Conservation (phyloP, 2,888 invertebrate species). For the Uloborus plumipes region DNA sequence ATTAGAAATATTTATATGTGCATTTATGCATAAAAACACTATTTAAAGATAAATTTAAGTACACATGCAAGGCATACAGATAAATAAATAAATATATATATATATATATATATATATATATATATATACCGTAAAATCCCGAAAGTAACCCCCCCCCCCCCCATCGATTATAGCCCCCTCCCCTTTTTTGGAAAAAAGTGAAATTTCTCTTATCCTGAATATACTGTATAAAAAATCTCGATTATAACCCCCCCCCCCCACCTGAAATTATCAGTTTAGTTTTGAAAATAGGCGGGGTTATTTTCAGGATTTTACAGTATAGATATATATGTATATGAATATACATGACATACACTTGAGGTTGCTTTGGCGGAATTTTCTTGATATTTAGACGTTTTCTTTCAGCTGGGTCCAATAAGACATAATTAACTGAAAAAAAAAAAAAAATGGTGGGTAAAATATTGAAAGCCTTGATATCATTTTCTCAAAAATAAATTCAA, state of each 20-base stretch:
- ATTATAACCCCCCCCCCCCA: no score
- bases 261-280: no score
- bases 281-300: no score
- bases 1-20: background rate
- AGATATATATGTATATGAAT: no score
- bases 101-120: no score
- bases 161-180: no score
- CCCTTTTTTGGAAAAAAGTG: no score
- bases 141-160: no score
- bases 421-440: conserved; percentile 41
- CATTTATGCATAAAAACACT: background rate
- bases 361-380: conserved; percentile 17
- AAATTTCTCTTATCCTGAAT: no score
- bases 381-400: conserved; percentile 33
- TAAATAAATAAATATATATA: background rate
- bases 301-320: no score
- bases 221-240: no score
- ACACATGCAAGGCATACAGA: background rate
- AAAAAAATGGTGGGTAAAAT: background rate
- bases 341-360: conserved; percentile 22
- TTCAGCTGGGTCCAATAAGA: conserved; percentile 46
- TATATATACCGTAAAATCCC: no score
- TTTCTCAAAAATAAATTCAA: background rate
- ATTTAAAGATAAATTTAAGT: background rate
- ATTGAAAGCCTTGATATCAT: background rate